Percentiles rank a stretch among this genome's conserved stretches.
These are phyloP conservation scores for Acrossocheilus wenchowensis DNA, from an alignment of 2,797 vertebrate species.

Conservation along the genomic window DNA sequence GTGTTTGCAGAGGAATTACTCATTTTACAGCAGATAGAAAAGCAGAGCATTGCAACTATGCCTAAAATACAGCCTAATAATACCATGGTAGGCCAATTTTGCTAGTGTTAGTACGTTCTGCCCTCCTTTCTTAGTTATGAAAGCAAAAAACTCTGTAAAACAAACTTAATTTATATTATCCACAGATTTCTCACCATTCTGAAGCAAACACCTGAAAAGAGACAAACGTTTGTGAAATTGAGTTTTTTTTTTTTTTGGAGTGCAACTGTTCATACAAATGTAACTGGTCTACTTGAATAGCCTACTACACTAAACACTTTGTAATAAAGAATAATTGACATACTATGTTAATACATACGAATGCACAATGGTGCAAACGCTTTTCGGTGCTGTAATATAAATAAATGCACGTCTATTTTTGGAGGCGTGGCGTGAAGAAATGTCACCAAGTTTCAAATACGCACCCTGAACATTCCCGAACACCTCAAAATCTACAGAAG, in stretches of 20 bases:
- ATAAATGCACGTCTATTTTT: constrained; percentile 22
- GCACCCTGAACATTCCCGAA: constrained; percentile 89
- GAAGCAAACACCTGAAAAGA: constrained; percentile 89
- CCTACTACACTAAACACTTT: neutral
- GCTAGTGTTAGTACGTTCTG: neutral
- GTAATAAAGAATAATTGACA: neutral
- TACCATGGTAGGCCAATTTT: neutral
- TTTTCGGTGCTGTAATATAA: neutral
- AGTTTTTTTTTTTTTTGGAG: no score
- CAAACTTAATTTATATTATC: neutral
- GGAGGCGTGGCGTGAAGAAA: constrained; percentile 23
- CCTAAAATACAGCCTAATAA: neutral
- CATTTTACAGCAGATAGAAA: neutral
- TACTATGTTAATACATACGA: no score
- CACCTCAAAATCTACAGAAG: constrained; percentile 88
- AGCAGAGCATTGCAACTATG: neutral
- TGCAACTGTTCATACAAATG: neutral
- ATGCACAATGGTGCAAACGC: neutral
- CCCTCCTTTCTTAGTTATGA: neutral
- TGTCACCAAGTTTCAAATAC: constrained; percentile 43
- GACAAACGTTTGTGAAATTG: neutral
- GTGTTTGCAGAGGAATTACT: neutral
- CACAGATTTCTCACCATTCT: constrained; percentile 86
- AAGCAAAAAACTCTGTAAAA: neutral
- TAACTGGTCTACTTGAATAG: neutral